Conservation (phyloP, 2,797 vertebrate genomes). For the Paedocypris micromegethes region DNA sequence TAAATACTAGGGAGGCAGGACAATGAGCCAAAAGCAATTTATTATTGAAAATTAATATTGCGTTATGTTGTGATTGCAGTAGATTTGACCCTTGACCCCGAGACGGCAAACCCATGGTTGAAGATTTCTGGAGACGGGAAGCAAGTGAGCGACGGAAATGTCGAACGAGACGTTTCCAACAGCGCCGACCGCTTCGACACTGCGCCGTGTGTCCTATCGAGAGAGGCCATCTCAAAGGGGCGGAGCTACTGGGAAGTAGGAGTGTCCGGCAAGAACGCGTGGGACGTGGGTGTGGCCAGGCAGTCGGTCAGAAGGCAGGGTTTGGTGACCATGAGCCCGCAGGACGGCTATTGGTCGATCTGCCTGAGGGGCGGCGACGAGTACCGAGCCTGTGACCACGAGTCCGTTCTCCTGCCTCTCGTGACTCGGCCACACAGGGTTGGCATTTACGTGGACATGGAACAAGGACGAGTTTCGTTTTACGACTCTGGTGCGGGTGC, state of each 20-base stretch:
- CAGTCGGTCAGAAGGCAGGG: slow-evolving; percentile 64
- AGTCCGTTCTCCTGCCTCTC: slow-evolving; percentile 55
- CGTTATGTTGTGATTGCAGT: slow-evolving; percentile 49
- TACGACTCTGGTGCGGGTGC: slow-evolving; percentile 52
- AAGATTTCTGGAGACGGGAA: slow-evolving; percentile 63
- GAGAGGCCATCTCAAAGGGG: slow-evolving; percentile 63
- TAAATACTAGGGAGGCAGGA: too few species aligned
- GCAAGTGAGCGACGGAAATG: slow-evolving; percentile 59
- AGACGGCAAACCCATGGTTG: slow-evolving; percentile 72
- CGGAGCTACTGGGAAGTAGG: slow-evolving; percentile 75
- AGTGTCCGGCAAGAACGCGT: slow-evolving; percentile 66
- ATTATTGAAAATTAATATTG: not conserved
- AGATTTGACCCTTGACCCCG: slow-evolving; percentile 67
- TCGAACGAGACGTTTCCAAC: slow-evolving; percentile 53
- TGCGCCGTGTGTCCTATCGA: slow-evolving; percentile 68
- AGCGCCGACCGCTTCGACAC: slow-evolving; percentile 65
- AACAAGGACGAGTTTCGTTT: slow-evolving; percentile 61
- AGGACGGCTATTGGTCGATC: slow-evolving; percentile 63
- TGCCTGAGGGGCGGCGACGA: slow-evolving; percentile 60
- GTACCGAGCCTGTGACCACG: slow-evolving; percentile 60
- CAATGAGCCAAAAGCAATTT: too few species aligned
- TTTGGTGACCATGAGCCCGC: slow-evolving; percentile 60
- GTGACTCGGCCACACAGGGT: slow-evolving; percentile 48
- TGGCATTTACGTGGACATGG: slow-evolving; percentile 63
- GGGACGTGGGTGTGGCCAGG: slow-evolving; percentile 75